A percentile compares a stretch with the other conserved stretches of the same genome.
Conservation (phyloP, 37 sponge, comb jelly and placozoan genomes). For the Halisarca cf. caerulea region DNA sequence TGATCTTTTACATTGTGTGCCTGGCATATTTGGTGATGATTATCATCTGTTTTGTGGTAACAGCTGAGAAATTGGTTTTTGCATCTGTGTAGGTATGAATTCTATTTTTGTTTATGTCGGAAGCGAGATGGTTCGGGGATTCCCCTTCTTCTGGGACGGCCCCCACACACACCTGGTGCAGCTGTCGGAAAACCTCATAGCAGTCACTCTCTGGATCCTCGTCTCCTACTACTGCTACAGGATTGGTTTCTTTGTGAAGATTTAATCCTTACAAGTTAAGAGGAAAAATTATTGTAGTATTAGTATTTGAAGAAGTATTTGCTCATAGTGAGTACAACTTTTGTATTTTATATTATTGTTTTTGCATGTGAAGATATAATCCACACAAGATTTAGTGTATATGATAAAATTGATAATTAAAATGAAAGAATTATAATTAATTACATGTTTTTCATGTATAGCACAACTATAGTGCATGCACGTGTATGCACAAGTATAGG, state of each 20-base stretch:
- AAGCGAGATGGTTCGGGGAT: conserved; percentile 68
- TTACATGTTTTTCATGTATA: too few species aligned
- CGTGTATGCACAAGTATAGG: neutral
- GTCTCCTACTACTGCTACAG: conserved; percentile 84
- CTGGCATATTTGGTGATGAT: neutral
- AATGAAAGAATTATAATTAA: too few species aligned
- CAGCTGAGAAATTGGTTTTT: neutral
- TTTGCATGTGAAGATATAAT: too few species aligned
- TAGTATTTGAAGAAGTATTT: too few species aligned
- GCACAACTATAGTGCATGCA: too few species aligned
- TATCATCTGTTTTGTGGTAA: neutral
- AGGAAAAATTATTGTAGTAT: too few species aligned
- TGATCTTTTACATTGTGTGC: too few species aligned
- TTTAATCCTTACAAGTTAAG: too few species aligned
- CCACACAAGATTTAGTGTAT: too few species aligned
- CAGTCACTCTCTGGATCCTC: conserved; percentile 65
- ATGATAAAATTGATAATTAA: too few species aligned
- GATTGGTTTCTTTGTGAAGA: conserved; percentile 83
- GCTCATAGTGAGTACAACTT: too few species aligned
- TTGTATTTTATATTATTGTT: too few species aligned
- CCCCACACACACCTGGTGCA: conserved; percentile 50
- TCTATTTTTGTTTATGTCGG: conserved; percentile 93
- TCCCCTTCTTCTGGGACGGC: conserved; percentile 84
- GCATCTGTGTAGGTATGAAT: conserved; percentile 86
- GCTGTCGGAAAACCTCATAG: conserved; percentile 64